phyloP scores from a whole-genome alignment of 1,140 invertebrate species.

The Asbolus verrucosus region DNA sequence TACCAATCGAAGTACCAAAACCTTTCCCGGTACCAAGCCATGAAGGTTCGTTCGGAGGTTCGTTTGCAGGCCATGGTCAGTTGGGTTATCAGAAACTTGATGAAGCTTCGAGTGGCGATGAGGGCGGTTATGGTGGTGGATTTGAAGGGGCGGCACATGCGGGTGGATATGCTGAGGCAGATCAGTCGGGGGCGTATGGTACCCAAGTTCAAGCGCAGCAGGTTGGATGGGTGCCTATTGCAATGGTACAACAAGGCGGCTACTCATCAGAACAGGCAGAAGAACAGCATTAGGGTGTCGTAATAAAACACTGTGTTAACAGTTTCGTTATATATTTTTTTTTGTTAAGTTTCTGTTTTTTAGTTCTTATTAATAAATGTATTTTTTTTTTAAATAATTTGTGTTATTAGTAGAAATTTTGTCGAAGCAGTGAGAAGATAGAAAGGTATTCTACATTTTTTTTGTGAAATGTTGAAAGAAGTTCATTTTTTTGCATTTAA shows the following conservation, averaged over 20 bases:
- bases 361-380: conserved; percentile 31
- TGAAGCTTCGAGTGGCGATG: conserved; percentile 24
- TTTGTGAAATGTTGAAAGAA: too few relatives aligned
- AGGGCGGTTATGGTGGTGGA: conserved; percentile 39
- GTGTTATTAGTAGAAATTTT: conserved; percentile 17
- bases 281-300: conserved; percentile 32
- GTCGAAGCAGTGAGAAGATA: neutral
- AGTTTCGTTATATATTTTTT: conserved; percentile 4
- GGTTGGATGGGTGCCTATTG: conserved; percentile 14
- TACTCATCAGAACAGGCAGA: conserved; percentile 9
- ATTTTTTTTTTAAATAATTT: conserved; percentile 4
- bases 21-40: conserved; percentile 58
- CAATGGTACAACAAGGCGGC: neutral
- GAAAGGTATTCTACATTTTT: conserved; percentile 25
- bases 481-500: neutral
- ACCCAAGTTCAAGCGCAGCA: conserved; percentile 8
- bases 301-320: conserved; percentile 36
- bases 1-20: conserved; percentile 60
- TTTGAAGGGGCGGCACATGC: neutral
- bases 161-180: neutral
- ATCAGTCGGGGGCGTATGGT: conserved; percentile 15
- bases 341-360: conserved; percentile 38
- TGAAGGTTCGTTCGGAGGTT: conserved; percentile 18
- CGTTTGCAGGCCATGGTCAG: conserved; percentile 16
- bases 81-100: neutral